Conservation (phyloP, 2,113 vertebrate species). For the Austrofundulus limnaeus region DNA sequence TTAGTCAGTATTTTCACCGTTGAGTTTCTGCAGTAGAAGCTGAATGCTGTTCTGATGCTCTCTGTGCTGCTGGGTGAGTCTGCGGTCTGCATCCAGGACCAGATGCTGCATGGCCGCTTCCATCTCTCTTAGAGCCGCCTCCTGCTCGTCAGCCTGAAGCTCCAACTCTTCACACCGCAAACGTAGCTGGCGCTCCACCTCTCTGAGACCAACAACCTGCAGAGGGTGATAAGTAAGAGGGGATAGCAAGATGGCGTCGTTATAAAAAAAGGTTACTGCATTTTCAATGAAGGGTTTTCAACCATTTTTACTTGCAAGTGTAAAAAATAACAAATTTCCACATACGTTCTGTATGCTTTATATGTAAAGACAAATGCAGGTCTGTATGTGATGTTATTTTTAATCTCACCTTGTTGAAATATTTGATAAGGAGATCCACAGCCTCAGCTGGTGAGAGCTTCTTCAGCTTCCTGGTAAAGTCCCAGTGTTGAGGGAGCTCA, state of each 20-base stretch:
- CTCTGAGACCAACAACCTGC: conserved; percentile 86
- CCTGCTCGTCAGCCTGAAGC: conserved; percentile 79
- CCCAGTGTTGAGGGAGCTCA: conserved; percentile 70
- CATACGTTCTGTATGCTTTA: not conserved
- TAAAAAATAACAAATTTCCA: too few species aligned
- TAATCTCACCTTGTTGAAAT: conserved; percentile 89
- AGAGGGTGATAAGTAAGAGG: conserved; percentile 11
- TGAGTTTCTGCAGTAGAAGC: conserved; percentile 80
- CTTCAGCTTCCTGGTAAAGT: conserved; percentile 81
- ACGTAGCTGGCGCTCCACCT: conserved; percentile 77
- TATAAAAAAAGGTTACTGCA: not conserved
- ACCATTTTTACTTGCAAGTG: too few species aligned
- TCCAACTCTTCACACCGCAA: conserved; percentile 82
- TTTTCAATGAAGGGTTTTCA: too few species aligned
- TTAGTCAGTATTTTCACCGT: conserved; percentile 71
- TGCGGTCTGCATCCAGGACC: conserved; percentile 82
- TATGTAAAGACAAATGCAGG: not conserved
- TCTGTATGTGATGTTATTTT: not conserved
- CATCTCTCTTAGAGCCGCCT: conserved; percentile 74
- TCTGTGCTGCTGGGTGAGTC: conserved; percentile 82
- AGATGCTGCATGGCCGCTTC: conserved; percentile 82
- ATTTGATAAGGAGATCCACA: conserved; percentile 84
- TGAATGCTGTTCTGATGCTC: conserved; percentile 87
- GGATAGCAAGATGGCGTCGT: not conserved
- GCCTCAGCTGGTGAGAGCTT: conserved; percentile 79